These are phyloP conservation scores for Plumapathes pennacea DNA, from an alignment of 92 coral and sea anemone genomes.

Conservation along the genomic window DNA sequence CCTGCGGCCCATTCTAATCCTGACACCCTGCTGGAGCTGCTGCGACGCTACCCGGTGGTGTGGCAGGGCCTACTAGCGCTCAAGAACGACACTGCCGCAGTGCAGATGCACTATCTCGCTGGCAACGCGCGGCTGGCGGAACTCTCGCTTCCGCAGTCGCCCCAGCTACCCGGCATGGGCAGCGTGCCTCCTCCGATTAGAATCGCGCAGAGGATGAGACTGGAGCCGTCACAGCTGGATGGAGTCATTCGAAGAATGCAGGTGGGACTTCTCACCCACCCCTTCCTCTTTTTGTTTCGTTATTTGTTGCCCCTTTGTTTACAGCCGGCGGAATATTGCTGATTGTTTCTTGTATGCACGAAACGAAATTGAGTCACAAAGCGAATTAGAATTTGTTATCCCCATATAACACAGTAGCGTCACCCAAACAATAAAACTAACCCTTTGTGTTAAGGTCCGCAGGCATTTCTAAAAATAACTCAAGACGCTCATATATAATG, in stretches of 20 bases:
- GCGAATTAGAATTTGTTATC: too few species aligned
- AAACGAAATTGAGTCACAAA: too few species aligned
- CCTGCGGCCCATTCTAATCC: conserved; percentile 62
- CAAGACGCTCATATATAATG: too few species aligned
- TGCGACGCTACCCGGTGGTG: conserved; percentile 95
- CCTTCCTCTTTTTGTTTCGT: neutral
- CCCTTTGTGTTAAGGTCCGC: too few species aligned
- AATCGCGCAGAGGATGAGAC: conserved; percentile 95
- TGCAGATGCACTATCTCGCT: conserved; percentile 96
- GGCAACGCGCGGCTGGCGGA: conserved; percentile 92
- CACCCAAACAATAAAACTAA: too few species aligned
- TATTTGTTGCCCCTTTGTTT: neutral
- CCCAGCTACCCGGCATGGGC: conserved; percentile 44
- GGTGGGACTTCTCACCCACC: conserved; percentile 27
- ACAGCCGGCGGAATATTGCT: neutral
- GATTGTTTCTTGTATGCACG: too few species aligned
- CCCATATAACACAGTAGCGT: too few species aligned
- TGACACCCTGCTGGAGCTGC: conserved; percentile 87
- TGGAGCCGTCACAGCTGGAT: conserved; percentile 94
- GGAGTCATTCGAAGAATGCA: conserved; percentile 97
- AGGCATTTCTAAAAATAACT: too few species aligned
- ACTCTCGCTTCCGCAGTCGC: conserved; percentile 82
- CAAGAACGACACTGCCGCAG: conserved; percentile 96
- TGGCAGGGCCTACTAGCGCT: conserved; percentile 97
- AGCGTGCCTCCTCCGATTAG: conserved; percentile 84